A percentile compares a stretch with the other conserved stretches of the same genome.
These are phyloP conservation scores for Tetrax tetrax DNA, from an alignment of 2,113 vertebrate species.

Conservation along the genomic window DNA sequence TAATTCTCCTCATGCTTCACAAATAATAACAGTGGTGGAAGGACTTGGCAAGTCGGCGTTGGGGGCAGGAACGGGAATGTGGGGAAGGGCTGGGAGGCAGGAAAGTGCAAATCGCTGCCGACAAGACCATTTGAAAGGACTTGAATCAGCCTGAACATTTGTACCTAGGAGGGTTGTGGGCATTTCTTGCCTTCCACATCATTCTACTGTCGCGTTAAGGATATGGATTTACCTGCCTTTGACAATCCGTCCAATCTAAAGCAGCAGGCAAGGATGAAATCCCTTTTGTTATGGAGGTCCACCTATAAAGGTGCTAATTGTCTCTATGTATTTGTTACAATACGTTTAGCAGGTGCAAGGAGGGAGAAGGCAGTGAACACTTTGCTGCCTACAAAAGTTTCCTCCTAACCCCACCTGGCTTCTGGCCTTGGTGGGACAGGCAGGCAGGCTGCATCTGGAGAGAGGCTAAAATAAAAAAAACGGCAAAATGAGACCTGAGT, in stretches of 20 bases:
- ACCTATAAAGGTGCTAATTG: neutral
- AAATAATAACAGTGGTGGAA: constrained; percentile 53
- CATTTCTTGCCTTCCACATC: neutral
- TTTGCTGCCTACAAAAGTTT: neutral
- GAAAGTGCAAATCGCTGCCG: neutral
- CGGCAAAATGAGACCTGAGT: neutral
- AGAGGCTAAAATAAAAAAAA: neutral
- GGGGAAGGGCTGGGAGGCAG: neutral
- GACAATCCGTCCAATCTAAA: neutral
- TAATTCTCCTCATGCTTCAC: constrained; percentile 67
- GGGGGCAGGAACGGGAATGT: neutral
- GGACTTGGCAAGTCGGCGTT: constrained; percentile 27
- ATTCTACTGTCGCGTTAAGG: neutral
- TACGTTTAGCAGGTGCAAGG: neutral
- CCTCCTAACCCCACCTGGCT: neutral
- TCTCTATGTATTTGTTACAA: neutral
- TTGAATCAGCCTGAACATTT: neutral
- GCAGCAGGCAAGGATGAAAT: neutral
- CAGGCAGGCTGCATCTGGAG: neutral
- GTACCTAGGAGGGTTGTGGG: neutral
- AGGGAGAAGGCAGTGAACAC: neutral
- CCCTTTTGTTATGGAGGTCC: neutral
- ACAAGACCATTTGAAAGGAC: constrained; percentile 42
- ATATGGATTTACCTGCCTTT: neutral
- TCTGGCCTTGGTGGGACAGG: neutral